Base-by-base conservation (phyloP, 2,797 vertebrate species). In the Pipistrellus nathusii region DNA sequence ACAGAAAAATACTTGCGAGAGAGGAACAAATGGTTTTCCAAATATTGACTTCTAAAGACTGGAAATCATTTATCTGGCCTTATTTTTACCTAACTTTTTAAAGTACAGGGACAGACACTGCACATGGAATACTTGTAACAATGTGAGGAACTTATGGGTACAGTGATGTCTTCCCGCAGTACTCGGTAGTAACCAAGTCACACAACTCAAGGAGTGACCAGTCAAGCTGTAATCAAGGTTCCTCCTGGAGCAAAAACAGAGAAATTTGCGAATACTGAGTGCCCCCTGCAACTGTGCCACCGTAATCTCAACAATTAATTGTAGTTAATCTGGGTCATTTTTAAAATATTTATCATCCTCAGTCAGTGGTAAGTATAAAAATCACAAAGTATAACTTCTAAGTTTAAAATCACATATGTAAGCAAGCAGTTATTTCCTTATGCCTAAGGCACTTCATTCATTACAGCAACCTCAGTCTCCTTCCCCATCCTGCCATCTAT, bases 21-120 rank as follows among this genome's bases (percentile, higher is more conserved):
- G 30, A 57, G 17, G 23, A 51, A 75, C 68, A 66, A 83, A 44
- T 6, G 14, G 57, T 66, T 81, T 78, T 10, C 59, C 66, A 44
- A 82, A 87, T 73, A 78, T 0, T 84, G 59, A 20, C 8, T 93
- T 93, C 81, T 68, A 68, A 89, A 87, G 55, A 59, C 23, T 41
- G 35, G 21, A 82, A 89, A 48, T 41, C 5, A 78, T 35, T 73
- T 71, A 48, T 66, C n/a, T 18, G 30, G 53, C 62, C 35, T 92
- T 68, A 23, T 7, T 35, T 93, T 59, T 87, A 92, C 75, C 23
- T 76, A 18, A 32, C 72, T 21, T 20, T 53, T 69, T 76, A 18
- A 53, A 80, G 85, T 9, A 17, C 15, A 88, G 23, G 48, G 13
- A 59, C 0, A 44, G n/a, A 88, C 41, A 46, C 15, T 77, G 68